These are phyloP conservation scores for Nymphalis urticae DNA, from an alignment of 2,888 invertebrate species.

Conservation along the genomic window DNA sequence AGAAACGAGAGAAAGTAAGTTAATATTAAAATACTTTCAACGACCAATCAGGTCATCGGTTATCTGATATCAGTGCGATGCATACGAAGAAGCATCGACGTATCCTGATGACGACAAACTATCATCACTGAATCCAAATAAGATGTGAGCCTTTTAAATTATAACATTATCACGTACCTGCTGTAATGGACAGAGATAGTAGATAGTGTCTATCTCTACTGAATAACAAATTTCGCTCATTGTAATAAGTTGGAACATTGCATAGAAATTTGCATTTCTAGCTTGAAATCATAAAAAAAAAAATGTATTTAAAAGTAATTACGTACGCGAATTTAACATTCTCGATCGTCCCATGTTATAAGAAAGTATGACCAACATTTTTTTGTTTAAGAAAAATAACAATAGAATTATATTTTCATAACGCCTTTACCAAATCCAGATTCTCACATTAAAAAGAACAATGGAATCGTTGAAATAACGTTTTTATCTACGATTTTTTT, in stretches of 20 bases:
- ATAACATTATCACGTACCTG: constrained; percentile 18
- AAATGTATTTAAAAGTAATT: too few species aligned
- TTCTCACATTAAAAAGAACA: constrained; percentile 8
- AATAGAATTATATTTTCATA: background rate
- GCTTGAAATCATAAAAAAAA: too few species aligned
- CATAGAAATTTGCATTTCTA: too few species aligned
- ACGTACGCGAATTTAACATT: background rate
- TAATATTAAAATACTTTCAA: constrained; percentile 16
- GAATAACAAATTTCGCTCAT: constrained; percentile 11
- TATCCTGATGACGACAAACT: constrained; percentile 20
- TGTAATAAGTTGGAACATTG: background rate
- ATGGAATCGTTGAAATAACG: constrained; percentile 3
- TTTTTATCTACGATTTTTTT: constrained; percentile 1
- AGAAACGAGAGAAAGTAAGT: constrained; percentile 23
- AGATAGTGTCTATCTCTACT: background rate
- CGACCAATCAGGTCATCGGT: constrained; percentile 20
- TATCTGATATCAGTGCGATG: constrained; percentile 23
- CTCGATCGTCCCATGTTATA: constrained; percentile 3
- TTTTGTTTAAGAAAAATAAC: background rate
- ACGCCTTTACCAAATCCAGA: background rate
- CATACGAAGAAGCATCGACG: constrained; percentile 18
- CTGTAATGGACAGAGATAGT: constrained; percentile 9
- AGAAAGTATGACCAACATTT: background rate
- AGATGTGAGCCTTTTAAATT: constrained; percentile 15
- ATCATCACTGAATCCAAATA: constrained; percentile 25